These are phyloP conservation scores for Clavelina lepadiformis DNA, from an alignment of 23 tunicate species.

Conservation along the genomic window DNA sequence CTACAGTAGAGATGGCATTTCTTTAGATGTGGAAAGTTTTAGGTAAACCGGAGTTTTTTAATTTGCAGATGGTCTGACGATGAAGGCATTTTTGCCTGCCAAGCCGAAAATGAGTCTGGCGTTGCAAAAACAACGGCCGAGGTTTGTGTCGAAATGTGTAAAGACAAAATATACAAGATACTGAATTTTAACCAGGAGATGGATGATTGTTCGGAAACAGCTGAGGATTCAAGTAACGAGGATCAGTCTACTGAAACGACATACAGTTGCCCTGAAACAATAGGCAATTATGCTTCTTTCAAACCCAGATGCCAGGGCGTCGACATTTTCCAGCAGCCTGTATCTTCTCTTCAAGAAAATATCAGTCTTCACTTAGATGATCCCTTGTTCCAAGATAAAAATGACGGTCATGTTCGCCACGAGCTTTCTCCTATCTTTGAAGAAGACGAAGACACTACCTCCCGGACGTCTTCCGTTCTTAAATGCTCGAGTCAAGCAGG, in stretches of 20 bases:
- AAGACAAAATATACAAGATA: slow-evolving; percentile 18
- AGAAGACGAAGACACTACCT: slow-evolving; percentile 42
- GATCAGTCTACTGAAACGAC: too few species aligned
- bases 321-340: too few species aligned
- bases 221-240: too few species aligned
- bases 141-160: slow-evolving; percentile 28
- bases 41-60: background rate
- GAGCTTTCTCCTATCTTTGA: slow-evolving; percentile 62
- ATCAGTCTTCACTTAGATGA: too few species aligned
- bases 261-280: too few species aligned
- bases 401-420: slow-evolving; percentile 11
- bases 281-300: too few species aligned
- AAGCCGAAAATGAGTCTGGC: slow-evolving; percentile 9
- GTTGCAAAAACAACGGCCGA: slow-evolving; percentile 19
- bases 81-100: slow-evolving; percentile 35
- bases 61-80: slow-evolving; percentile 34
- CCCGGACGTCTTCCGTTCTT: slow-evolving; percentile 9
- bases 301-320: too few species aligned
- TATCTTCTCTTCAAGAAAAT: too few species aligned
- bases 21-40: background rate
- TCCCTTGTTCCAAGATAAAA: slow-evolving; percentile 6
- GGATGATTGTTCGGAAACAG: too few species aligned
- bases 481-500: background rate
- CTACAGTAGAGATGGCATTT: background rate
- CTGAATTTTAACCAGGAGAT: background rate